These are phyloP conservation scores for Garrulus glandarius DNA, from an alignment of 2,797 vertebrate species.

Conservation along the genomic window DNA sequence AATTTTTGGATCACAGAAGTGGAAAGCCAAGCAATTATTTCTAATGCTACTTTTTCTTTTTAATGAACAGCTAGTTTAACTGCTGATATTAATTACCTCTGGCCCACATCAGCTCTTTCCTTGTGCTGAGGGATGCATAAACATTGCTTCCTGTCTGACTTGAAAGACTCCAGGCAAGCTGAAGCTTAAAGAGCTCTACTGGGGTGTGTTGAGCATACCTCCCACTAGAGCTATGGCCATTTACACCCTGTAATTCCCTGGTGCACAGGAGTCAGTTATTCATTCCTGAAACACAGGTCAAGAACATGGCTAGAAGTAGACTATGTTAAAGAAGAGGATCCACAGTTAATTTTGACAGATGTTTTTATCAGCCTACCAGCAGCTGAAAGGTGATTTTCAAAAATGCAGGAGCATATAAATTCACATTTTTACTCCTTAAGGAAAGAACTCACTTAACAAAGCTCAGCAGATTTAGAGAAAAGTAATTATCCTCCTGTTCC, in stretches of 20 bases:
- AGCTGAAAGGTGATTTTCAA: not conserved
- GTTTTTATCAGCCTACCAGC: not conserved
- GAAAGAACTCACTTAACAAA: not conserved
- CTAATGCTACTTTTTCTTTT: not conserved
- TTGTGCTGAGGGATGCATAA: not conserved
- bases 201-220: not conserved
- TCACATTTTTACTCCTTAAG: not conserved
- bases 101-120: not conserved
- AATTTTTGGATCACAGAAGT: not conserved
- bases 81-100: not conserved
- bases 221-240: not conserved
- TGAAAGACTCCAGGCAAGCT: constrained; percentile 1
- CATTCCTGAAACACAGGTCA: not conserved
- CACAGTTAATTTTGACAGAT: not conserved
- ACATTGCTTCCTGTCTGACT: not conserved
- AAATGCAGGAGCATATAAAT: not conserved
- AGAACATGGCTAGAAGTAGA: not conserved
- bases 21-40: not conserved
- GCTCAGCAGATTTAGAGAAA: not conserved
- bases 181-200: not conserved
- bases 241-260: not conserved
- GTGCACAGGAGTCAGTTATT: not conserved
- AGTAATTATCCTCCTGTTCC: not conserved
- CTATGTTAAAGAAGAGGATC: not conserved
- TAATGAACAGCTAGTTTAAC: not conserved